phyloP scores from a whole-genome alignment of 2,113 vertebrate species.

The Mugil cephalus region DNA sequence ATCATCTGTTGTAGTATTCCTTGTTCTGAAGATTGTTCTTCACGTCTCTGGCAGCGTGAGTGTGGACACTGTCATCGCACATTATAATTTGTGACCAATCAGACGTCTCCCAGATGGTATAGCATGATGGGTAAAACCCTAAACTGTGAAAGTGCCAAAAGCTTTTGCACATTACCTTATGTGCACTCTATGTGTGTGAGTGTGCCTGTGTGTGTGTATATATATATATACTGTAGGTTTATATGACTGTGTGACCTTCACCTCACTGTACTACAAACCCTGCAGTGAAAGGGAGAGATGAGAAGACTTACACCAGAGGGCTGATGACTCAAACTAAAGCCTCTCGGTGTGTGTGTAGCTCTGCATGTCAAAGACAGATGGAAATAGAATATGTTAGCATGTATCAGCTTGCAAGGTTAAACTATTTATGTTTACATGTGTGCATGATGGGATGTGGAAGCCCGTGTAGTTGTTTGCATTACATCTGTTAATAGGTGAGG shows the following conservation, averaged over 20 bases:
- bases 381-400: slow-evolving; percentile 29
- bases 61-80: not conserved
- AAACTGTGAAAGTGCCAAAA: not conserved
- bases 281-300: slow-evolving; percentile 52
- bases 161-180: not conserved
- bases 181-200: slow-evolving; percentile 2
- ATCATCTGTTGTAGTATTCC: slow-evolving; percentile 2
- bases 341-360: slow-evolving; percentile 36
- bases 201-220: not conserved
- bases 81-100: not conserved
- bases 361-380: slow-evolving; percentile 34
- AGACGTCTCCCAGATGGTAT: not conserved
- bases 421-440: slow-evolving; percentile 53
- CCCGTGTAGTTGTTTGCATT: slow-evolving; percentile 31
- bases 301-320: slow-evolving; percentile 47
- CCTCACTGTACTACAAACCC: slow-evolving; percentile 46
- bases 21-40: not conserved
- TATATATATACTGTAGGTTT: not conserved
- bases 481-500: slow-evolving; percentile 16
- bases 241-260: slow-evolving; percentile 69
- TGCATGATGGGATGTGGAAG: slow-evolving; percentile 28
- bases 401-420: slow-evolving; percentile 54
- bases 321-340: slow-evolving; percentile 74
- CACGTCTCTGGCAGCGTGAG: not conserved
- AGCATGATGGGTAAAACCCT: not conserved